phyloP scores from a whole-genome alignment of 2,888 invertebrate genomes.

The Tuta absoluta region DNA sequence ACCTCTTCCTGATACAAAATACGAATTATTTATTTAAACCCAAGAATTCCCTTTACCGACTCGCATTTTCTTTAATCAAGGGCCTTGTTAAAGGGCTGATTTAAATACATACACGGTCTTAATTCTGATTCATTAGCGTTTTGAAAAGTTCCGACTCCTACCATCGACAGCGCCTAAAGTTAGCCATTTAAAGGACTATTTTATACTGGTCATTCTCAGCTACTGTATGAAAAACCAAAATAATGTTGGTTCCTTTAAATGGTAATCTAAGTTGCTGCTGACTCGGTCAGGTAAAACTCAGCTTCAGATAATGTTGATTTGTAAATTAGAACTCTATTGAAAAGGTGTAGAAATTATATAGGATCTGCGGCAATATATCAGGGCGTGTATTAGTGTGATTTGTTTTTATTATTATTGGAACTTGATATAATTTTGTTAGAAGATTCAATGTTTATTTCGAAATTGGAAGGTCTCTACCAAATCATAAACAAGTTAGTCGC shows the following conservation, averaged over 20 bases:
- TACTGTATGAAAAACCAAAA: no score
- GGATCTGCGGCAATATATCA: not conserved
- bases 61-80: constrained; percentile 53
- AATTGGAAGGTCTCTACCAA: no score
- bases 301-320: not conserved
- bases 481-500: no score
- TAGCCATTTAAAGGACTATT: not conserved
- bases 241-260: no score
- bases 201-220: not conserved
- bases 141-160: constrained; percentile 28
- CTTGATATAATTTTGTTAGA: no score
- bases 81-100: constrained; percentile 53
- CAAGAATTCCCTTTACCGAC: not conserved
- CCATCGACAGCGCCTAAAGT: not conserved
- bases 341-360: not conserved
- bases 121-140: constrained; percentile 62
- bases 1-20: not conserved
- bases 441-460: no score
- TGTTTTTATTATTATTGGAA: no score
- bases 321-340: not conserved
- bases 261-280: no score
- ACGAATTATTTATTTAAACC: not conserved
- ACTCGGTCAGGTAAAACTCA: not conserved
- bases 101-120: constrained; percentile 57
- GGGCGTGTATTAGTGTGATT: no score